Evolutionary conservation across 2,888 invertebrate species (phyloP).

Genomic region (Cremastobaeus sp.): DNA sequence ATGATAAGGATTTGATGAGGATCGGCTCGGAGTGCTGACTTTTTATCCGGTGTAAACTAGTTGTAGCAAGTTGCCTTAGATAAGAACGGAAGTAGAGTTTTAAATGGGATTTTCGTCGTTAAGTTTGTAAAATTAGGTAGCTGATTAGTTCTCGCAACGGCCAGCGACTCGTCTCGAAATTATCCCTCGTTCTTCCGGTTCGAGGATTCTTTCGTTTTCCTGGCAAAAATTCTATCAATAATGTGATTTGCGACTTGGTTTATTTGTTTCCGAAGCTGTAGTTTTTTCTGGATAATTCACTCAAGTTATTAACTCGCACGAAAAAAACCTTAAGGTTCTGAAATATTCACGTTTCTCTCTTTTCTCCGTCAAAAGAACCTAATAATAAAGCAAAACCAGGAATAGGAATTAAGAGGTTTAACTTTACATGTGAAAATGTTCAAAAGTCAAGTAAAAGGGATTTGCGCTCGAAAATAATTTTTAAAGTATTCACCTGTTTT

Average conservation of each 20-base stretch:
- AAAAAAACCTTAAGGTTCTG: slow-evolving; percentile 10
- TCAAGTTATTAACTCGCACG: slow-evolving; percentile 6
- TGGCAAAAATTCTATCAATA: too few species aligned
- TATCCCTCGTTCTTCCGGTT: slow-evolving; percentile 30
- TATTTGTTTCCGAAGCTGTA: slow-evolving; percentile 1
- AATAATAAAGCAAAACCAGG: slow-evolving; percentile 13
- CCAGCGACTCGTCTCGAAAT: slow-evolving; percentile 21
- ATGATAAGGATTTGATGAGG: slow-evolving; percentile 52
- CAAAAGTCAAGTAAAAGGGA: slow-evolving; percentile 21
- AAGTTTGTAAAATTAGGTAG: slow-evolving; percentile 48
- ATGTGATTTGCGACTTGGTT: too few species aligned
- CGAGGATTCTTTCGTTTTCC: too few species aligned
- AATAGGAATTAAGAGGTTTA: slow-evolving; percentile 31
- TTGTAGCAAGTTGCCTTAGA: slow-evolving; percentile 49
- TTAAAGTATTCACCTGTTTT: slow-evolving; percentile 24
- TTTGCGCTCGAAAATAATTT: slow-evolving; percentile 17
- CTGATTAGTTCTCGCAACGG: slow-evolving; percentile 43
- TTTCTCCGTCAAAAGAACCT: slow-evolving; percentile 28
- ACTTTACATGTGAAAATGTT: slow-evolving; percentile 32
- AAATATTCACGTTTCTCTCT: slow-evolving; percentile 19
- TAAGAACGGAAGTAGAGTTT: slow-evolving; percentile 52
- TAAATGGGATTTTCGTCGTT: slow-evolving; percentile 49
- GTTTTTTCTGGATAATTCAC: slow-evolving; percentile 2
- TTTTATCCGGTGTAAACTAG: slow-evolving; percentile 53
- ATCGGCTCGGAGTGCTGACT: slow-evolving; percentile 36